Conservation (phyloP, 2,113 vertebrate species). For the Mesoclemmys tuberculata region DNA sequence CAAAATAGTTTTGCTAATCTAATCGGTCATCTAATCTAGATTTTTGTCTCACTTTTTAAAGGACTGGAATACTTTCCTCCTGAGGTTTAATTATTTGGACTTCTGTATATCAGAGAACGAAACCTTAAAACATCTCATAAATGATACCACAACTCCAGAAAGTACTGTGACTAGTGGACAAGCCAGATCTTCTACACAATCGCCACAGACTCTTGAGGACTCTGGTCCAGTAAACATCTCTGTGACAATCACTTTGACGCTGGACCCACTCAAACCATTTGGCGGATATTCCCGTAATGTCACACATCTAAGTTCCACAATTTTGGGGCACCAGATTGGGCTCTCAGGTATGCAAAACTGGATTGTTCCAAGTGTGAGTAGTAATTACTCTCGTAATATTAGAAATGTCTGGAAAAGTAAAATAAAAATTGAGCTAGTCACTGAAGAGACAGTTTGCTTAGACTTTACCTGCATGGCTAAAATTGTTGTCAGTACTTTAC, state of each 20-base stretch:
- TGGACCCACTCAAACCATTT: slow-evolving; percentile 92
- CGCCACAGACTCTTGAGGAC: slow-evolving; percentile 89
- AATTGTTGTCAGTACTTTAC: background rate
- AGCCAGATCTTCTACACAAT: slow-evolving; percentile 88
- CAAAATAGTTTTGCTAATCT: background rate
- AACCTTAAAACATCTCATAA: slow-evolving; percentile 94
- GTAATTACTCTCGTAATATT: background rate
- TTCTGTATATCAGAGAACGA: slow-evolving; percentile 98
- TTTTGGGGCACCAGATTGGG: slow-evolving; percentile 94
- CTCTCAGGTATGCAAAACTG: slow-evolving; percentile 84
- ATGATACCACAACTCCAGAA: slow-evolving; percentile 91
- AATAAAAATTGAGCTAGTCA: background rate
- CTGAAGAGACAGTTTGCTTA: background rate
- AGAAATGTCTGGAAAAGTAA: background rate
- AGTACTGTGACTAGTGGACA: slow-evolving; percentile 91
- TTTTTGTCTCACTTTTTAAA: slow-evolving; percentile 45
- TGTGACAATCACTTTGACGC: slow-evolving; percentile 92
- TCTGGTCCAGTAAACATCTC: slow-evolving; percentile 94
- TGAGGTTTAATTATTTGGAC: slow-evolving; percentile 96
- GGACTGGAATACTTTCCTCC: slow-evolving; percentile 98
- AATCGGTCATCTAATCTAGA: background rate
- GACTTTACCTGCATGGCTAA: background rate
- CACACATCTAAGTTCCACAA: slow-evolving; percentile 91
- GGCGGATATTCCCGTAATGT: slow-evolving; percentile 96
- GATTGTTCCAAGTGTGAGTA: background rate